Evolutionary conservation across 2,888 invertebrate genomes (phyloP).

Genomic region (Pherbina coryleti): DNA sequence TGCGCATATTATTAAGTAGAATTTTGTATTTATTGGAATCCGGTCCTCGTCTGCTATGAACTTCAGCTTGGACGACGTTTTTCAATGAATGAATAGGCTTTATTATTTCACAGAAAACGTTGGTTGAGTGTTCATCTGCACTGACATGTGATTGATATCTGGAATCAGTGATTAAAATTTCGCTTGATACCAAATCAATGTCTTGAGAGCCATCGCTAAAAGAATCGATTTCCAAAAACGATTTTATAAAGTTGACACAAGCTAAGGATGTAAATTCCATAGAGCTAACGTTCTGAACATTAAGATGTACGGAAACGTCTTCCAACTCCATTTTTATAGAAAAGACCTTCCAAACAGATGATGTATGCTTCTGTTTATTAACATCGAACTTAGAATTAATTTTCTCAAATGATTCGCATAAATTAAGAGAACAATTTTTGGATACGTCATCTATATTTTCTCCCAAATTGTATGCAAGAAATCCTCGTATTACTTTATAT

Average conservation of each 20-base stretch:
- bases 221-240: conserved; percentile 85
- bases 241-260: conserved; percentile 92
- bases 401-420: conserved; percentile 62
- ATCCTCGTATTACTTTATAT: conserved; percentile 88
- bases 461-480: conserved; percentile 90
- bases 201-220: conserved; percentile 92
- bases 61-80: conserved; percentile 78
- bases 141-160: conserved; percentile 49
- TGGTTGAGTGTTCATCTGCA: conserved; percentile 70
- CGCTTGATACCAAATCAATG: conserved; percentile 92
- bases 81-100: conserved; percentile 75
- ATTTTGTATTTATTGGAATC: conserved; percentile 86
- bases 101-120: conserved; percentile 90
- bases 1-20: conserved; percentile 91
- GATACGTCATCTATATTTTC: conserved; percentile 81
- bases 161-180: conserved; percentile 67
- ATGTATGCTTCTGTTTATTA: conserved; percentile 56
- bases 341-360: conserved; percentile 80
- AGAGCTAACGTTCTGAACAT: conserved; percentile 69
- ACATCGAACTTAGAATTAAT: conserved; percentile 58
- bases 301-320: conserved; percentile 81
- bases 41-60: conserved; percentile 79
- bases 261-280: conserved; percentile 74
- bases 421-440: conserved; percentile 56
- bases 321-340: conserved; percentile 86